Conservation (phyloP, 2,113 vertebrate genomes). For the Rattus norvegicus region GRCr8 NC_086019.1:134229501-134230000, state of each 20-base stretch:
- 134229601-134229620: not conserved
- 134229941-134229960: not conserved
- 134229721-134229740: not conserved
- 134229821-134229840: not conserved
- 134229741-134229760: not conserved
- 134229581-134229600: not conserved
- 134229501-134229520: not conserved
- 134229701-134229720: not conserved
- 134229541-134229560: not conserved
- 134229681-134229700: not conserved
- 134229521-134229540: not conserved
- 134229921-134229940: not conserved
- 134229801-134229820: not conserved
- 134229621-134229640: not conserved
- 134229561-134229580: not conserved
- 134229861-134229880: not conserved
- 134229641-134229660: not conserved
- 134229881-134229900: not conserved
- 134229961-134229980: not conserved
- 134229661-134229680: not conserved
- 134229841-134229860: not conserved
- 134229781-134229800: not conserved
- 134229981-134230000: not conserved
- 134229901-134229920: not conserved
- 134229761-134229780: not conserved